Conservation (phyloP, 2,797 vertebrate genomes). For the Neosilurus hyrtlii region DNA sequence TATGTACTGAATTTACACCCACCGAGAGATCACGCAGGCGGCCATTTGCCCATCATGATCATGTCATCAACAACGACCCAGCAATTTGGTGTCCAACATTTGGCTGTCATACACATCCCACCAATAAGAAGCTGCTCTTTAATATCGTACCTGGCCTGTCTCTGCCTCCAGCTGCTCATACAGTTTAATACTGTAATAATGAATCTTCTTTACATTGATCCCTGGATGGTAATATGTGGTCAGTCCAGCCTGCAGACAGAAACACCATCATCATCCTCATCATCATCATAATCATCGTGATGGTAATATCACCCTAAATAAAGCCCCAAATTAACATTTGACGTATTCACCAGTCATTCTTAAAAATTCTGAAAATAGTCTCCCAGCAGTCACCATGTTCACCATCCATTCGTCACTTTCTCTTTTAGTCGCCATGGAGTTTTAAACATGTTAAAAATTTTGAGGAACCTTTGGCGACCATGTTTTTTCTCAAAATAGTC, state of each 20-base stretch:
- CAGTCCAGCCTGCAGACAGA: slow-evolving; percentile 83
- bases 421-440: no score
- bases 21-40: neutral
- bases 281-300: neutral
- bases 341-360: no score
- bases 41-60: neutral
- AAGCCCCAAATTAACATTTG: neutral
- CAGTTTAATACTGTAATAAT: slow-evolving; percentile 91
- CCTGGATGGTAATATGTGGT: slow-evolving; percentile 97
- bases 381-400: no score
- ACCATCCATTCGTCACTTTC: no score
- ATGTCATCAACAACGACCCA: neutral
- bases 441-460: no score
- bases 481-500: no score
- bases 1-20: neutral
- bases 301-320: neutral
- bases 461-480: no score
- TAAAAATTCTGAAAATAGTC: no score
- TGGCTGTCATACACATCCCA: neutral
- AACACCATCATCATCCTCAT: slow-evolving; percentile 19
- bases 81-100: neutral
- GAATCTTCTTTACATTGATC: slow-evolving; percentile 96
- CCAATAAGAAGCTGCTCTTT: neutral
- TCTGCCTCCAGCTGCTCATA: slow-evolving; percentile 91
- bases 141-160: slow-evolving; percentile 86